Evolutionary conservation across 2,888 invertebrate species (phyloP).

Genomic region (Nomada fucata): DNA sequence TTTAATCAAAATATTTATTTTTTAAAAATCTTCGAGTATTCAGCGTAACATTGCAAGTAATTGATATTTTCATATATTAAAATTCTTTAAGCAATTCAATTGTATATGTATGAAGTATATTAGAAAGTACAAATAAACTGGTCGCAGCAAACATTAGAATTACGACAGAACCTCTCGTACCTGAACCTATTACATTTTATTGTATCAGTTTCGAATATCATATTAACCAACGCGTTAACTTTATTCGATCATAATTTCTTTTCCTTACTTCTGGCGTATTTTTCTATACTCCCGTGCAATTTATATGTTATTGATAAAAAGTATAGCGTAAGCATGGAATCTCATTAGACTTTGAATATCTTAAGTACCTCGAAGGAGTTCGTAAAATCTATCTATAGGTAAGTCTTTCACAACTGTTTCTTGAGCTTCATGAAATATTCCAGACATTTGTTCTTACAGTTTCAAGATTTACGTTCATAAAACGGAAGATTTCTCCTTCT

Average conservation of each 20-base stretch:
- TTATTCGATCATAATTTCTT: too few relatives aligned
- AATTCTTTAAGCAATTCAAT: not conserved
- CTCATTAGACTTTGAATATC: not conserved
- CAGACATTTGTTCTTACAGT: not conserved
- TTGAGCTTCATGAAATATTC: not conserved
- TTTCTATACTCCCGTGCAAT: too few relatives aligned
- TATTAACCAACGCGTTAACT: too few relatives aligned
- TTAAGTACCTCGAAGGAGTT: not conserved
- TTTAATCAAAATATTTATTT: conserved; percentile 15
- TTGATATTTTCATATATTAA: not conserved
- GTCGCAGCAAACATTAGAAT: too few relatives aligned
- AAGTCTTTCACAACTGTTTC: not conserved
- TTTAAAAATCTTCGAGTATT: conserved; percentile 27
- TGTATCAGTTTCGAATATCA: too few relatives aligned
- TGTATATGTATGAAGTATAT: not conserved
- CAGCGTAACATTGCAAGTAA: conserved; percentile 7
- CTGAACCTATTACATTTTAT: too few relatives aligned
- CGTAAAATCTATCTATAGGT: not conserved
- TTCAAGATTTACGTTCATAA: not conserved
- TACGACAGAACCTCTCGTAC: too few relatives aligned
- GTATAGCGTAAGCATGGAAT: too few relatives aligned
- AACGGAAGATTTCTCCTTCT: conserved; percentile 9
- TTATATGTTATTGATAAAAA: too few relatives aligned
- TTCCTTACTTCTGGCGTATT: too few relatives aligned
- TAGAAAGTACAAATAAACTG: conserved; percentile 13